Conservation (phyloP, 2,113 vertebrate species). For the Podiceps cristatus region DNA sequence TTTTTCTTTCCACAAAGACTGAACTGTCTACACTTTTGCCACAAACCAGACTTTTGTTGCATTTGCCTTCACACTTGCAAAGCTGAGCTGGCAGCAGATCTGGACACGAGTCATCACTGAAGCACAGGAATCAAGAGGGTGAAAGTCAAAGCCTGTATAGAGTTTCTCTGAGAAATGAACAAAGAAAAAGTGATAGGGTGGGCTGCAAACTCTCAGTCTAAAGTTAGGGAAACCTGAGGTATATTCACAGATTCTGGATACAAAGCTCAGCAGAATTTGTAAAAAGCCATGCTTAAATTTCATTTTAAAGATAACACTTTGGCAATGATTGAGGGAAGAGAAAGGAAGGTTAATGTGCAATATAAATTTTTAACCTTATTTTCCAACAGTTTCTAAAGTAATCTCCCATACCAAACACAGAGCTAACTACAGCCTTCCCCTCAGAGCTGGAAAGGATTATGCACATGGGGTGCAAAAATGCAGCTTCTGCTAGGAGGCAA, state of each 20-base stretch:
- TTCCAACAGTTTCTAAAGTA: neutral
- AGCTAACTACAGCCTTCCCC: neutral
- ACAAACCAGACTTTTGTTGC: neutral
- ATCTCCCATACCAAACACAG: neutral
- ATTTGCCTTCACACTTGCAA: neutral
- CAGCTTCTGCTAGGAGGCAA: neutral
- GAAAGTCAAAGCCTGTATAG: neutral
- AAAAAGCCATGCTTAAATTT: neutral
- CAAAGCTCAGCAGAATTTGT: neutral
- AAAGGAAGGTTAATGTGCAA: neutral
- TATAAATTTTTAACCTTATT: neutral
- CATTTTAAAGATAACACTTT: neutral
- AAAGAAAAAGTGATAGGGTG: neutral
- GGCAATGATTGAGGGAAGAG: neutral
- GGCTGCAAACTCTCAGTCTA: neutral
- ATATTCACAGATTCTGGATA: neutral
- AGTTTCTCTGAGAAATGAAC: neutral
- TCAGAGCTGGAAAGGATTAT: neutral
- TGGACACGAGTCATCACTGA: accelerated
- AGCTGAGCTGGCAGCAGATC: neutral
- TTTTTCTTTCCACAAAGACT: neutral
- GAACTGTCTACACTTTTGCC: neutral
- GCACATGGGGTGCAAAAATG: neutral
- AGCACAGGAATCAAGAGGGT: neutral
- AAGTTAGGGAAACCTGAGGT: neutral